Base-by-base conservation (phyloP, 2,113 vertebrate genomes). In the Centropus unirufus region DNA sequence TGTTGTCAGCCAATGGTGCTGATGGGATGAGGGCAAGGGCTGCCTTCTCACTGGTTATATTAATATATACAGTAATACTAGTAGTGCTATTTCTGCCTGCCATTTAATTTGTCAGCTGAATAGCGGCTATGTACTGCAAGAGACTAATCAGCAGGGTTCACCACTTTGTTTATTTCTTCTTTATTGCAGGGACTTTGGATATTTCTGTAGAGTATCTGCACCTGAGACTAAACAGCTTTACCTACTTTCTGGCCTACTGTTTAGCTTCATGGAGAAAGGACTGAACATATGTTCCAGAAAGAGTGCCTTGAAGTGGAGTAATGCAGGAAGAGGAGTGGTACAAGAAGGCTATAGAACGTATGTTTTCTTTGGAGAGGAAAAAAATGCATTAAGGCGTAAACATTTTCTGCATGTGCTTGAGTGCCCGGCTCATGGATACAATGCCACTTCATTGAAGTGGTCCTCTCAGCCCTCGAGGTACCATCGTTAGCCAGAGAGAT, bases 371-470 rank as follows among this genome's bases (percentile, higher is more conserved):
- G 27, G 66, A 84, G 77, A 66, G 46, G 70, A 66, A 92, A 95
- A 87, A 87, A 76, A 72, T 46, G 34, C 74, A 49, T 76, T 76
- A 82, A 72, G 77, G 58, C 81, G 62, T 62, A 84, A 90, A 95
- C 32, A 73, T 96, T 89, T 89, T 83, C 81, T 76, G 87, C 61
- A 47, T 64, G 63, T 82, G 70, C 58, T 49, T 1, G 29, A 86
- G 84, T 85, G 70, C 75, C 58, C 0, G 0, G 77, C 87, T 92
- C 2, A 0, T 70, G 64, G 74, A 79, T 62, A 91, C 84, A 90
- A 74, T 83, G 82, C 62, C 88, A 94, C 95, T 95, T 78, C 88
- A 95, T 6, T 95, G 83, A 92, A 94, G 93, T 89, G 79, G 55
- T 86, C 62, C 92, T 92, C 92, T 95, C 68, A 93, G 89, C 83